Conservation (phyloP, 2,888 invertebrate species). For the Carcina quercana region DNA sequence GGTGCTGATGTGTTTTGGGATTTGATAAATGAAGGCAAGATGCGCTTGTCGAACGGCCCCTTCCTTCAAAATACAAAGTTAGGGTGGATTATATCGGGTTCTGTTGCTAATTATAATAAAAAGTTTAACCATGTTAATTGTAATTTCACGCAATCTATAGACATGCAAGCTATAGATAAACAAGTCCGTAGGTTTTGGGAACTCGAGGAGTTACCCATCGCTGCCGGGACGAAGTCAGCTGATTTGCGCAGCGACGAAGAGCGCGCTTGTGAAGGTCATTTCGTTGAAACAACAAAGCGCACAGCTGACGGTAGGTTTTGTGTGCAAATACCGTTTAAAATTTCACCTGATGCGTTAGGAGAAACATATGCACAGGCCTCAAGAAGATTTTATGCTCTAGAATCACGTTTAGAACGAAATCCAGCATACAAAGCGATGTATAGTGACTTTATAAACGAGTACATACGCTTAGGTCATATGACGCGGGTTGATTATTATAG, state of each 20-base stretch:
- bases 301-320: slow-evolving; percentile 4
- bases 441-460: slow-evolving; percentile 4
- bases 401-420: background rate
- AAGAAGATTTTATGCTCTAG: slow-evolving; percentile 4
- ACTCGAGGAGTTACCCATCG: slow-evolving; percentile 6
- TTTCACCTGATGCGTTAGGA: slow-evolving; percentile 6
- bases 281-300: slow-evolving; percentile 10
- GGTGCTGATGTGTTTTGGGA: slow-evolving; percentile 15
- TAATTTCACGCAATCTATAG: background rate
- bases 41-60: slow-evolving; percentile 9
- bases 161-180: slow-evolving; percentile 2
- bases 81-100: slow-evolving; percentile 13
- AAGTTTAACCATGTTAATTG: background rate
- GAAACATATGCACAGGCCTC: slow-evolving; percentile 1
- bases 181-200: slow-evolving; percentile 12
- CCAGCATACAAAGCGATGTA: background rate
- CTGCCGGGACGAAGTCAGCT: slow-evolving; percentile 1
- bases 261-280: slow-evolving; percentile 7
- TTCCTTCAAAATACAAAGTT: slow-evolving; percentile 10
- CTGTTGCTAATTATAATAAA: slow-evolving; percentile 1
- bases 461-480: slow-evolving; percentile 7
- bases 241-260: slow-evolving; percentile 7
- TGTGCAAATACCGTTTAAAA: slow-evolving; percentile 6
- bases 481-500: slow-evolving; percentile 1
- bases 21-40: slow-evolving; percentile 7